Evolutionary conservation across 2,113 vertebrate genomes (phyloP), one percentile per base, ranked within the genome.

Genomic region (Cheirogaleus medius): DNA sequence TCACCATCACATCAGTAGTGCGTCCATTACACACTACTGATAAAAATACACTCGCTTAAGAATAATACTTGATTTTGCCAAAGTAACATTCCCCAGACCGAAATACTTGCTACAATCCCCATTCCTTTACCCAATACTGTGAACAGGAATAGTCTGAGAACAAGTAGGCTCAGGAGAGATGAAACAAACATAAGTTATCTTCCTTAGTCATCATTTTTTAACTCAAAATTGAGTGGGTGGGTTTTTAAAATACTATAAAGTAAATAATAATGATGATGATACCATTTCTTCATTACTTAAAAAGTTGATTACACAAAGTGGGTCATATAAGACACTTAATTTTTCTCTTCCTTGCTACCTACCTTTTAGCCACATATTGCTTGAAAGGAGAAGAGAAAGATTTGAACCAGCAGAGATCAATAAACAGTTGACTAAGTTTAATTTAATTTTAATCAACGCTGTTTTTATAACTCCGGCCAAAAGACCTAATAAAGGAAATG

Each of bases 401-500:
- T 23, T 58, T 74, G 44, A 92, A 91, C 21, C 34, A 90, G 17
- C 15, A 71, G 25, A 68, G 44, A 83, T 93, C 49, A 92, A 83
- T 95, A 77, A 92, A 85, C 21, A 81, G 92, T 18, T 83, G 27
- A 74, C 27, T 83, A 63, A 94, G 68, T 74, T 83, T n/a, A 87
- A 73, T 42, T 85, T 76, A 80, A 54, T 74, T 94, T 94, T 52
- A 88, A 97, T 89, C 58, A 56, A 63, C 60, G 52, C 12, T 60
- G 8, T 47, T 77, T 81, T 92, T 91, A 82, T 27, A 69, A 66
- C 39, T 66, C 63, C 77, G 34, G 32, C 18, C 60, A 69, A 94
- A 68, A 95, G 56, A 88, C 39, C 87, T 86, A 93, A 81, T 87
- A 87, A 95, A 96, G 82, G 76, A 98, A 90, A 92, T 58, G 73